Evolutionary conservation across 2,888 invertebrate genomes (phyloP), one percentile per base, ranked within the genome.

Genomic region (Ochropleura plecta): DNA sequence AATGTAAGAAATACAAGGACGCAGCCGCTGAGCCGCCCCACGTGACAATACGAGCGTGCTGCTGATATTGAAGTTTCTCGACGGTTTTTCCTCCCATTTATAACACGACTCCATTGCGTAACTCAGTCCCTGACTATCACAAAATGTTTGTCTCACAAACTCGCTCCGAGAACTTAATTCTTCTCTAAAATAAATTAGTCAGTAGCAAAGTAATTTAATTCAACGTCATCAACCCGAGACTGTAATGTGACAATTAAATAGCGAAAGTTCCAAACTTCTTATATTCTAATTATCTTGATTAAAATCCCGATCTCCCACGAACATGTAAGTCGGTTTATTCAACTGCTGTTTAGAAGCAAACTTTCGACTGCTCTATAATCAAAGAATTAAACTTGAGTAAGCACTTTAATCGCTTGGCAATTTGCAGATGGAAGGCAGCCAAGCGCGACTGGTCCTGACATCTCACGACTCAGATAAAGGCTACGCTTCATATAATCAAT

Each of bases 301-400:
- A 88, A 86, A 87, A 84, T 80, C 78, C 74, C 74, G 81, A 80
- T 78, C 76, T 80, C 51, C 67, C 66, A 70, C 44, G 81, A 87
- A 75, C 76, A 80, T 83, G 87, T 83, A 76, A 85, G 79, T 79
- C 70, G 75, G 83, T 87, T 85, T 83, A 82, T 85, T 79, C 76
- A 79, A 88, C 73, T 73, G 75, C 76, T 87, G 79, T 85, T 85
- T 83, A 76, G 75, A 71, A 79, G 78, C 69, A 72, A 87, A 88
- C 81, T 88, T 83, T 82, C 70, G 65, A 79, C 79, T 81, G 74
- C 80, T 87, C 79, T 87, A 83, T 87, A 82, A 88, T 87, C 79
- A 87, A 88, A 87, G 83, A 87, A 87, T 87, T 85, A 83, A 87
- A 87, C 78, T 87, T 83, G 79, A 85, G 79, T 83, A 85, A 85